Conservation (phyloP, 2,797 vertebrate genomes). For the Tapirus indicus region DNA sequence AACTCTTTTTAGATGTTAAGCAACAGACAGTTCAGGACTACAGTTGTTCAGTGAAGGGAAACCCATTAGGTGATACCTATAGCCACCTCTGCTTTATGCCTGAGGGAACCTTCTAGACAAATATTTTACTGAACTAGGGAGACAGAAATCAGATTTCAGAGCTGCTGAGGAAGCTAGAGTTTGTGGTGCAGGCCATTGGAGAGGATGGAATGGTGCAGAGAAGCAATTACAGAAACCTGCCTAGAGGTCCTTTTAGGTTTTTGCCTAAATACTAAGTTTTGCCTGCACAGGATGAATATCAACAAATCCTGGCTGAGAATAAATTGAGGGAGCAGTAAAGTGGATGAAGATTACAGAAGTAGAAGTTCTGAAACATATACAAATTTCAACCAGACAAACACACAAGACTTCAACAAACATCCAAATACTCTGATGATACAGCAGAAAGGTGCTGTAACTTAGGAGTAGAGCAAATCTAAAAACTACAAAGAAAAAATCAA, state of each 20-base stretch:
- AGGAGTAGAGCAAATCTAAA: neutral
- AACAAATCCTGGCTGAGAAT: neutral
- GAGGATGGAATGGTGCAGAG: neutral
- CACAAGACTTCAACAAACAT: neutral
- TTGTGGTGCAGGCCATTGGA: neutral
- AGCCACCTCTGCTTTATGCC: neutral
- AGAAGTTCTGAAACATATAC: neutral
- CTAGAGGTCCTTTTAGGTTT: neutral
- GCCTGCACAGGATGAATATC: neutral
- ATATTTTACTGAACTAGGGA: neutral
- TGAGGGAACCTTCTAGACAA: neutral
- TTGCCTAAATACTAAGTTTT: neutral
- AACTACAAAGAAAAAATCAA: neutral
- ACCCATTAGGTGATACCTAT: neutral
- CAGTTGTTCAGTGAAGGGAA: neutral
- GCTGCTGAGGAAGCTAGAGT: neutral
- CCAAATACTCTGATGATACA: neutral
- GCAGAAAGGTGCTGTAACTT: neutral
- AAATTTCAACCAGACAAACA: neutral
- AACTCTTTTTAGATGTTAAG: neutral
- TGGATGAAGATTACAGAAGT: neutral
- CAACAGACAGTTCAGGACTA: neutral
- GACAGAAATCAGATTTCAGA: neutral
- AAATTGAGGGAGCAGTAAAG: neutral
- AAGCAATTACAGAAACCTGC: neutral